A percentile compares a stretch with the other conserved stretches of the same genome.
phyloP scores from a whole-genome alignment of 2,113 vertebrate genomes.

The Indicator maculatus region DNA sequence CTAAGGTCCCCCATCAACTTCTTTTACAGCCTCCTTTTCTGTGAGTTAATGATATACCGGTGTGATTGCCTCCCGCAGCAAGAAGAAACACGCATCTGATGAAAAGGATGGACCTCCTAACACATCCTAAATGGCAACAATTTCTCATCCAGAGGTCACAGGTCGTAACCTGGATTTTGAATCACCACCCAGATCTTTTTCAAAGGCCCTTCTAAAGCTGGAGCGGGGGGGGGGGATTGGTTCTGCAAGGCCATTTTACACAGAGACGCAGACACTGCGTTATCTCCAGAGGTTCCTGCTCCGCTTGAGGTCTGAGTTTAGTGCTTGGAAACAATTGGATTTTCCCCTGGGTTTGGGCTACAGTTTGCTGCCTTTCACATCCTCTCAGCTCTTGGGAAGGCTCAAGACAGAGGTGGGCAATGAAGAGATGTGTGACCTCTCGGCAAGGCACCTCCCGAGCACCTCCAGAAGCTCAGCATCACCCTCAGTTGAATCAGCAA shows the following conservation, averaged over 20 bases:
- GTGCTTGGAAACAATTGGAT: neutral
- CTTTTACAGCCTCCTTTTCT: conserved; percentile 88
- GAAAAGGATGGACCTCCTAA: conserved; percentile 84
- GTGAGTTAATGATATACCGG: conserved; percentile 95
- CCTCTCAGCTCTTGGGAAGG: neutral
- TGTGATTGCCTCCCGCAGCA: conserved; percentile 84
- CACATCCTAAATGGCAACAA: conserved; percentile 91
- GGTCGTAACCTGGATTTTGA: conserved; percentile 88
- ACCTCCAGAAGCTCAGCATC: neutral
- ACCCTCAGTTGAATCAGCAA: neutral
- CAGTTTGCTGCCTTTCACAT: neutral
- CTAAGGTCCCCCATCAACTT: conserved; percentile 91
- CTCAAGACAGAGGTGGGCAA: neutral
- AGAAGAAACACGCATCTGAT: conserved; percentile 85
- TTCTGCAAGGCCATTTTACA: conserved; percentile 1
- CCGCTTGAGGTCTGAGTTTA: neutral
- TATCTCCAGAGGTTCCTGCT: conserved; percentile 28
- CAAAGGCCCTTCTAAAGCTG: conserved; percentile 72
- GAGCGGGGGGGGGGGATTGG: neutral
- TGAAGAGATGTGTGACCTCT: neutral
- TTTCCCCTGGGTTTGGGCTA: neutral
- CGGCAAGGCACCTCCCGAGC: neutral
- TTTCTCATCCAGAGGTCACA: conserved; percentile 90
- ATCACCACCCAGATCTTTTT: conserved; percentile 76
- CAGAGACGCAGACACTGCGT: neutral